These are phyloP conservation scores for Paratilapia polleni DNA, from an alignment of 2,113 vertebrate species.

Conservation along the genomic window DNA sequence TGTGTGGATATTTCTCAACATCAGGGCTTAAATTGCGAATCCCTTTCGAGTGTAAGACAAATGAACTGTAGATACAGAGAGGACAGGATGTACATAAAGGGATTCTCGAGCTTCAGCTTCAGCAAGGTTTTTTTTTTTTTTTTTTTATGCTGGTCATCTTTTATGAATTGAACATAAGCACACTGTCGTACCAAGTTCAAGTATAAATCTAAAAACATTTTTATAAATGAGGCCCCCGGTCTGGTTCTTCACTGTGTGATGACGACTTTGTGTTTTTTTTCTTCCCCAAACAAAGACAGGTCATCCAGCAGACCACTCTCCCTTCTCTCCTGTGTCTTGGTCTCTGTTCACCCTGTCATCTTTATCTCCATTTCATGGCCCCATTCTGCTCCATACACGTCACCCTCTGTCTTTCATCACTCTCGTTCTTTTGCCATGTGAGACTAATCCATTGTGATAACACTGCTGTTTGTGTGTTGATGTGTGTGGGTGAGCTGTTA, in stretches of 20 bases:
- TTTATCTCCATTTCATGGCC: conserved; percentile 43
- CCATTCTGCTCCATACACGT: not conserved
- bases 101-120: not conserved
- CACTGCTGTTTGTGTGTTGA: not conserved
- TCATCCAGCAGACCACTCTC: conserved; percentile 19
- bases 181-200: not conserved
- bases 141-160: not conserved
- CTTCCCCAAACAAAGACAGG: conserved; percentile 7
- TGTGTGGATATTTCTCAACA: not conserved
- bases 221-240: not conserved
- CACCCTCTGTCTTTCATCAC: conserved; percentile 13
- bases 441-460: conserved; percentile 41
- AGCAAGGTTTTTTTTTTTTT: not conserved
- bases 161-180: not conserved
- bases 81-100: not conserved
- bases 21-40: not conserved
- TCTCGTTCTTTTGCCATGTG: conserved; percentile 25
- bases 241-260: not conserved
- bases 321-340: not conserved
- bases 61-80: not conserved
- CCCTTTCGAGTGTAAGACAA: not conserved
- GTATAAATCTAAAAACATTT: not conserved
- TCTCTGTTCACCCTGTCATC: conserved; percentile 9
- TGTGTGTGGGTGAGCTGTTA: not conserved
- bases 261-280: not conserved